These are phyloP conservation scores for Drosophila stalkeri DNA, from an alignment of 2,888 invertebrate species.

Conservation along the genomic window DNA sequence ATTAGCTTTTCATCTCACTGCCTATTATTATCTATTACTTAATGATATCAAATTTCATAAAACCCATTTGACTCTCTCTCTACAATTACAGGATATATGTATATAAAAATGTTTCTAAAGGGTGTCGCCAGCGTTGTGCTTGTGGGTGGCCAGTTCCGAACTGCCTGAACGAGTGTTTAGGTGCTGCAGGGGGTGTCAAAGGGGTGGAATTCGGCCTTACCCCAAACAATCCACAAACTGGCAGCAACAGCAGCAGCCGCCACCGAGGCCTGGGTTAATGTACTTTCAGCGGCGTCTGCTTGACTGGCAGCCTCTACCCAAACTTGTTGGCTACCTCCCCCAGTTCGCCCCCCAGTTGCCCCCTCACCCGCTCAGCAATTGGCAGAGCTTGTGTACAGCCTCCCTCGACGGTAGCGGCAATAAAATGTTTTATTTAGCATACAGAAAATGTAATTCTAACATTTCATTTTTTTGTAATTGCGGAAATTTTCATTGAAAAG, in stretches of 20 bases:
- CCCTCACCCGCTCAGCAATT: slow-evolving; percentile 6
- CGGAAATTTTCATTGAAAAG: slow-evolving; percentile 78
- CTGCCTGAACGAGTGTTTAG: slow-evolving; percentile 12
- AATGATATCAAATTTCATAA: too few species aligned
- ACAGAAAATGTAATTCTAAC: slow-evolving; percentile 66
- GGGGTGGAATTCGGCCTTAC: slow-evolving; percentile 21
- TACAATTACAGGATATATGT: slow-evolving; percentile 18
- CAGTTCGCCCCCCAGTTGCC: neutral
- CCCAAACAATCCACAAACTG: slow-evolving; percentile 40
- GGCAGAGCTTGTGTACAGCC: slow-evolving; percentile 42
- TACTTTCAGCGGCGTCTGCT: slow-evolving; percentile 70
- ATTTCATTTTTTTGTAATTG: slow-evolving; percentile 70
- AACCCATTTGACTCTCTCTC: neutral
- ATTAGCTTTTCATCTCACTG: too few species aligned
- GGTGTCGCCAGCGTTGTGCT: slow-evolving; percentile 60
- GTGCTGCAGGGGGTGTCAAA: neutral
- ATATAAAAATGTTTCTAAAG: slow-evolving; percentile 58
- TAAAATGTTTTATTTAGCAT: slow-evolving; percentile 66
- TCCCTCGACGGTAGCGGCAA: slow-evolving; percentile 36
- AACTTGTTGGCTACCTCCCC: slow-evolving; percentile 14
- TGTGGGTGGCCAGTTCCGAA: slow-evolving; percentile 55
- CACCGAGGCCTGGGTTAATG: slow-evolving; percentile 69
- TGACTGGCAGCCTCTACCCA: slow-evolving; percentile 60
- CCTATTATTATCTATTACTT: neutral
- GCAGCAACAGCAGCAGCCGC: slow-evolving; percentile 21